Base-by-base conservation (phyloP, 2,888 invertebrate genomes). In the Habroteleia sp. region DNA sequence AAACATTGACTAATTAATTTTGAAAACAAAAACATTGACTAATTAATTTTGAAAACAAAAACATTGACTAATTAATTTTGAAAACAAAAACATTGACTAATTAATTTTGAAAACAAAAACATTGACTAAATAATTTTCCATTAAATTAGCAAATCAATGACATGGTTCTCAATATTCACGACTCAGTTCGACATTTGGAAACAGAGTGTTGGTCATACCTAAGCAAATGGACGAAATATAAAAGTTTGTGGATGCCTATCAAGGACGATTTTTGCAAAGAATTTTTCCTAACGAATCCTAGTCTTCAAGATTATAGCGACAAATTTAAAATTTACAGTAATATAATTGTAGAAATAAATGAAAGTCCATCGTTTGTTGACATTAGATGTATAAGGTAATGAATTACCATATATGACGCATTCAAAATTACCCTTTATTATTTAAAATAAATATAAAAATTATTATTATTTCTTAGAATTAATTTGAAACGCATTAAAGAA, bases 161-260 rank as follows among this genome's bases (percentile, higher is more conserved):
- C 29, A 85, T 93, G 14, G 90, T 94, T 0, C 84, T 91, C 10
- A 91, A 91, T 46, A 90, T 95, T 33, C 94, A 95, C 83, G 92
- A 92, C 17, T 91, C 93, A 16, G 91, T 93, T 2, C 92, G 92
- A 73, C 91, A 91, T 74, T 89, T 94, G 0, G 92, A 95, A 2
- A 86, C 90, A 8, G 92, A 92, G 48, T 93, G 94, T 11, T 91
- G 91, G 75, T 89, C 88, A 8, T 93, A 94, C 83, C 89, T 93
- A 37, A 90, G 91, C 77, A 92, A 93, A 82, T 96, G 95, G 93
- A 92, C 91, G 48, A 93, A 92, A 80, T 96, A 93, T 83, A 91
- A 91, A 69, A 93, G 92, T 82, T 89, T 96, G 7, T 96, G 96
- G 96, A 90, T 92, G 0, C 93, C 90, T 82, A 95, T 96, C 84